These are phyloP conservation scores for Pharmacophagus antenor DNA, from an alignment of 2,888 invertebrate genomes.

Conservation along the genomic window DNA sequence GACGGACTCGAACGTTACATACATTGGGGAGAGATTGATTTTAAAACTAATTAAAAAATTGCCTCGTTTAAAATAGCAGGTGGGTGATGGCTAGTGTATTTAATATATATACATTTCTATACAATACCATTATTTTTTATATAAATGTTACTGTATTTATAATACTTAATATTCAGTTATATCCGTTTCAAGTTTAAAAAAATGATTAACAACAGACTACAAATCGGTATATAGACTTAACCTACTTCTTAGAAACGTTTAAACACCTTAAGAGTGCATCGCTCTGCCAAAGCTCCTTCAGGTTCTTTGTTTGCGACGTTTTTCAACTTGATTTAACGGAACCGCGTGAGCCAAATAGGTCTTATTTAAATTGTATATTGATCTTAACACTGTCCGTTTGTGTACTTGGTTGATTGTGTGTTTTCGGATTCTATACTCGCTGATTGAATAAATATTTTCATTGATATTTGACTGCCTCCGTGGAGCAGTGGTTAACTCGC, in stretches of 20 bases:
- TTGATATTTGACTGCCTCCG: too few relatives aligned
- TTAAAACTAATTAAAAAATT: too few relatives aligned
- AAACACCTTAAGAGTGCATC: conserved; percentile 17
- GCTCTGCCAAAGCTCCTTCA: background rate
- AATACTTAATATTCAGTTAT: background rate
- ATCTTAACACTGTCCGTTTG: conserved; percentile 17
- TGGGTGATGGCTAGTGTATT: too few relatives aligned
- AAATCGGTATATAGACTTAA: background rate
- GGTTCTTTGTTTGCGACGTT: conserved; percentile 1
- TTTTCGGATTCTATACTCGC: conserved; percentile 7
- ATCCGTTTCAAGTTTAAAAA: background rate
- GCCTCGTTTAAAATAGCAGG: too few relatives aligned
- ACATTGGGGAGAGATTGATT: too few relatives aligned
- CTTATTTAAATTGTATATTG: conserved; percentile 21
- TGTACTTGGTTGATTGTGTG: conserved; percentile 1
- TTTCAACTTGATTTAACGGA: conserved; percentile 24
- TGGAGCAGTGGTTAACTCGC: too few relatives aligned
- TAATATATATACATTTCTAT: too few relatives aligned
- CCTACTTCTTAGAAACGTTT: background rate
- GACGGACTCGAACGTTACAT: too few relatives aligned
- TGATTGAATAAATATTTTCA: background rate
- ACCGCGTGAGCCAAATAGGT: conserved; percentile 7
- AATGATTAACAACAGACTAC: background rate
- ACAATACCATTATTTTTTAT: too few relatives aligned
- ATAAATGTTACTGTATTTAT: too few relatives aligned